These are phyloP conservation scores for Macrostomum cliftonense DNA, from an alignment of 2,888 invertebrate species.

Conservation along the genomic window DNA sequence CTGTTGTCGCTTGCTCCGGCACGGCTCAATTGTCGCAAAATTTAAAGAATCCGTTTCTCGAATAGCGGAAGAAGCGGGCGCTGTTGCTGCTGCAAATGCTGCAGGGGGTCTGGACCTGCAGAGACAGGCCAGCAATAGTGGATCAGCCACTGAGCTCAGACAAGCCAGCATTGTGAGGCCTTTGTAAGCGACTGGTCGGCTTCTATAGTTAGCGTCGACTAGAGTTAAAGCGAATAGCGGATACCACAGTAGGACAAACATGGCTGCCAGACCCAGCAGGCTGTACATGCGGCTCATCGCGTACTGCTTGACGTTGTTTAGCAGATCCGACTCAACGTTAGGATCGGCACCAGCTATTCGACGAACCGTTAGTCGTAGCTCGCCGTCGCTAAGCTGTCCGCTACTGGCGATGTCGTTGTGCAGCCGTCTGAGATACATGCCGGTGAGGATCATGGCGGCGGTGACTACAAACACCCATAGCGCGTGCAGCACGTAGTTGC, in stretches of 20 bases:
- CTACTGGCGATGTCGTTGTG: conserved; percentile 42
- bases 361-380: no score
- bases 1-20: no score
- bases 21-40: no score
- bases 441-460: conserved; percentile 61
- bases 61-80: no score
- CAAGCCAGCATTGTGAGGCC: conserved; percentile 29
- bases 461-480: conserved; percentile 72
- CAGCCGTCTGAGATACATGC: conserved; percentile 58
- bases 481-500: conserved; percentile 72
- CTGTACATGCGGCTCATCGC: conserved; percentile 14
- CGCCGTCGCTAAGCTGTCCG: no score
- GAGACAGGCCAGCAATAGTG: conserved; percentile 21
- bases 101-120: not conserved
- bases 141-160: conserved; percentile 29
- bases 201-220: conserved; percentile 27
- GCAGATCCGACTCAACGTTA: conserved; percentile 11
- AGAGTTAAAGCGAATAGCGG: conserved; percentile 68
- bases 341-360: not conserved
- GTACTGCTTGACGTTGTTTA: conserved; percentile 12
- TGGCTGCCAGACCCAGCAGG: conserved; percentile 20
- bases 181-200: conserved; percentile 29
- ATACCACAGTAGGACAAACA: conserved; percentile 68
- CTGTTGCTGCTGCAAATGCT: not conserved
- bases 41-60: no score